Percentiles rank a stretch among this genome's conserved stretches.
These are phyloP conservation scores for Pocillopora meandrina DNA, from an alignment of 92 coral and sea anemone species.

Conservation along the genomic window DNA sequence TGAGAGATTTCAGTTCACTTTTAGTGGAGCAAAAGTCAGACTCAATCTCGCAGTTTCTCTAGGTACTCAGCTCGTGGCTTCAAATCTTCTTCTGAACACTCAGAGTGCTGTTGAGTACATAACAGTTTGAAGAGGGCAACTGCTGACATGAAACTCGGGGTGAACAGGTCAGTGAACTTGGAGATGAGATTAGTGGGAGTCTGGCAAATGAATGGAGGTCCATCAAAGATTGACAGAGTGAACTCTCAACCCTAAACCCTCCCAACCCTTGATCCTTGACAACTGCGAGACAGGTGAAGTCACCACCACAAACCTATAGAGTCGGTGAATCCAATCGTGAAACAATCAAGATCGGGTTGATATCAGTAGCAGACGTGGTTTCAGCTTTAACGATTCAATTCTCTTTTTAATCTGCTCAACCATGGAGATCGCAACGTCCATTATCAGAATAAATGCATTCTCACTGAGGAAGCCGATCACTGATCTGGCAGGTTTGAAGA, in stretches of 20 bases:
- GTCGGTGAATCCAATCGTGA: too few species aligned
- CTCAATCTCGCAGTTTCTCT: conserved; percentile 18
- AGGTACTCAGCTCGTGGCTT: conserved; percentile 43
- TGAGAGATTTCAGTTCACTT: conserved; percentile 20
- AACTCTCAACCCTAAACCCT: too few species aligned
- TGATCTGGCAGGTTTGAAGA: background rate
- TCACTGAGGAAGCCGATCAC: background rate
- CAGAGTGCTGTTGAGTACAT: conserved; percentile 18
- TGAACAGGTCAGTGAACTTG: background rate
- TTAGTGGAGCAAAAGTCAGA: conserved; percentile 23
- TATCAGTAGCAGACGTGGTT: too few species aligned
- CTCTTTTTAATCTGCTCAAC: too few species aligned
- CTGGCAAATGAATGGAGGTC: background rate
- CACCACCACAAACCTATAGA: too few species aligned
- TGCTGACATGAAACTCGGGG: conserved; percentile 33
- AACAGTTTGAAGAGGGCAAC: conserved; percentile 23
- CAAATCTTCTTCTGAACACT: conserved; percentile 25
- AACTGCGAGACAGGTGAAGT: too few species aligned
- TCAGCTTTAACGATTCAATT: too few species aligned
- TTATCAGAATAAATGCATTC: background rate
- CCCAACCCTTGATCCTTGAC: too few species aligned
- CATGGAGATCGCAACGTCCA: background rate
- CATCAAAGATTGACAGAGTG: too few species aligned
- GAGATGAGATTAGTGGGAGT: background rate
- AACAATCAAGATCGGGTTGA: too few species aligned